These are phyloP conservation scores for Peromyscus polionotus DNA, from an alignment of 2,113 vertebrate species.

Conservation along the genomic window DNA sequence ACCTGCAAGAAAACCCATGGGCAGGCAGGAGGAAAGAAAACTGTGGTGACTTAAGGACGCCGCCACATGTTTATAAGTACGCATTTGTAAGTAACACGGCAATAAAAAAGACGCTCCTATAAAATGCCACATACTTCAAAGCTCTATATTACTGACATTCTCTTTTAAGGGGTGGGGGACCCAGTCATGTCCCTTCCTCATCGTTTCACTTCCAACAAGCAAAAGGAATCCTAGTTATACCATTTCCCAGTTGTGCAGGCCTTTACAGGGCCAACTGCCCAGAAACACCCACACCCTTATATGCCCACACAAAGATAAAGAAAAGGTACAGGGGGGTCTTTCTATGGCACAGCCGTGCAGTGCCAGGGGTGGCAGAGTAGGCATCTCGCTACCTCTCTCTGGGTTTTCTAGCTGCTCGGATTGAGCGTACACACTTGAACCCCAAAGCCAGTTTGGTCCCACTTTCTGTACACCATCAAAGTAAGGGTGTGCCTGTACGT, in stretches of 20 bases:
- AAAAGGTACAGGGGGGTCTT: background rate
- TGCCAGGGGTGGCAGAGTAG: constrained; percentile 71
- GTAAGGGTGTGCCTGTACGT: background rate
- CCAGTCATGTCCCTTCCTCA: constrained; percentile 57
- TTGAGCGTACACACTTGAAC: constrained; percentile 40
- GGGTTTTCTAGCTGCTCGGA: constrained; percentile 15
- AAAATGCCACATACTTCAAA: constrained; percentile 79
- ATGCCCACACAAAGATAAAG: too few relatives aligned
- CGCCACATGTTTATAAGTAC: constrained; percentile 74
- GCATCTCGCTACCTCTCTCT: background rate
- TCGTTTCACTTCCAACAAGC: constrained; percentile 67
- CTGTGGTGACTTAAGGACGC: constrained; percentile 56
- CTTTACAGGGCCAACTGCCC: background rate
- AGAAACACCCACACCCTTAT: background rate
- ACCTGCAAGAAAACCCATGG: constrained; percentile 58
- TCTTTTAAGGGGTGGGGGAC: constrained; percentile 74
- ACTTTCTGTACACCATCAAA: background rate
- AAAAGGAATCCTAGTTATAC: constrained; percentile 67
- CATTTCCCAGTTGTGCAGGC: constrained; percentile 72
- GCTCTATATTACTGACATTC: constrained; percentile 58
- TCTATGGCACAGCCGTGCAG: constrained; percentile 4
- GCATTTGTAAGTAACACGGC: constrained; percentile 69
- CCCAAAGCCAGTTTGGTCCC: constrained; percentile 18
- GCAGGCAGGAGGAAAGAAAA: constrained; percentile 69
- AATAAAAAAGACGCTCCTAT: constrained; percentile 70